Evolutionary conservation across 2,888 invertebrate genomes (phyloP).

Genomic region (Prosopocoilus inquinatus): DNA sequence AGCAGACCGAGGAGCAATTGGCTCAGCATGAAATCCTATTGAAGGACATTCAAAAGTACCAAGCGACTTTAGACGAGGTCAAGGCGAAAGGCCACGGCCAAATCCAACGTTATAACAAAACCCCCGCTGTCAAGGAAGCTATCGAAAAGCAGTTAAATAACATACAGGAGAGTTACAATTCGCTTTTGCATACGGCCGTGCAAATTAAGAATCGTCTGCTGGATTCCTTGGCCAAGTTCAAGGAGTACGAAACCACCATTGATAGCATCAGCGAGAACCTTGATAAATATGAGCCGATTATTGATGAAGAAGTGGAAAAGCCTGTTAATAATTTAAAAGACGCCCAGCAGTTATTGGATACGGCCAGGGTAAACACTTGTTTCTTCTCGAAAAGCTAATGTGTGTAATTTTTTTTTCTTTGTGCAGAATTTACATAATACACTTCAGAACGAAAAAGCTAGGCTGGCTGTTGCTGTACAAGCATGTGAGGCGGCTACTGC

Average conservation of each 20-base stretch:
- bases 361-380: conserved; percentile 63
- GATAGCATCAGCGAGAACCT: conserved; percentile 81
- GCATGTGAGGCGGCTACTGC: conserved; percentile 92
- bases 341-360: conserved; percentile 71
- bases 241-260: conserved; percentile 88
- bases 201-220: conserved; percentile 86
- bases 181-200: conserved; percentile 81
- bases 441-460: conserved; percentile 83
- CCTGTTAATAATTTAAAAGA: conserved; percentile 72
- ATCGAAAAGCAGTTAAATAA: conserved; percentile 85
- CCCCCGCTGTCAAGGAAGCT: conserved; percentile 71
- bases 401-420: too few species aligned
- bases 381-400: neutral
- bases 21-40: conserved; percentile 79
- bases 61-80: conserved; percentile 75
- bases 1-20: conserved; percentile 88
- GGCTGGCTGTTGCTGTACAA: conserved; percentile 83
- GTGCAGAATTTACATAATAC: conserved; percentile 71
- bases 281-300: conserved; percentile 75
- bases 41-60: conserved; percentile 80
- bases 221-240: conserved; percentile 88
- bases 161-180: conserved; percentile 91
- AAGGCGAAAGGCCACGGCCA: conserved; percentile 81
- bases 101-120: conserved; percentile 75
- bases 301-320: conserved; percentile 70